phyloP scores from a whole-genome alignment of 2,797 vertebrate species.

The Urophycis tenuis region DNA sequence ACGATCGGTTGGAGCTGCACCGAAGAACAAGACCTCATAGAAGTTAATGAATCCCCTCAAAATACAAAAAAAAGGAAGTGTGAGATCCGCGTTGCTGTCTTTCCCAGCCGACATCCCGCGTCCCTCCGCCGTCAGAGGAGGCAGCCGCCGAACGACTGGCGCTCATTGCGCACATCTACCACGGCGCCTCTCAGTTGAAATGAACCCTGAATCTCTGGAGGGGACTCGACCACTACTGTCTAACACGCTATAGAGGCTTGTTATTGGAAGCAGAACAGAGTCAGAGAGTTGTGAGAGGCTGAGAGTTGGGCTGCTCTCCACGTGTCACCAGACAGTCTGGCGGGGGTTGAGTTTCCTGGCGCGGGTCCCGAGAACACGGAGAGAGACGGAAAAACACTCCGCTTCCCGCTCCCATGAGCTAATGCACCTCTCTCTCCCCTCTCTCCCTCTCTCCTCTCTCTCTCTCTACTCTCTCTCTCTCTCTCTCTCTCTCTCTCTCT shows the following conservation, averaged over 20 bases:
- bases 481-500: conserved; percentile 33
- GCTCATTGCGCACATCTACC: conserved; percentile 1
- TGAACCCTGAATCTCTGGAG: neutral
- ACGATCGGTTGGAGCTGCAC: neutral
- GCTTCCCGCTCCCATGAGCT: neutral
- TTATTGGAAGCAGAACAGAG: neutral
- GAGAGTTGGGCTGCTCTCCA: neutral
- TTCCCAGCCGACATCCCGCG: neutral
- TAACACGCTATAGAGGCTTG: neutral
- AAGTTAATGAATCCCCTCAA: neutral
- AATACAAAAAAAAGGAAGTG: neutral
- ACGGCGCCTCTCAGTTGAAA: neutral
- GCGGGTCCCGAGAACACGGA: neutral
- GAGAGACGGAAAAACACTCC: neutral
- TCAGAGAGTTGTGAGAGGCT: neutral
- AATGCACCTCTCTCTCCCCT: neutral
- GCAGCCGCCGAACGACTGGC: neutral
- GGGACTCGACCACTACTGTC: neutral
- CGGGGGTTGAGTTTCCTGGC: conserved; percentile 3
- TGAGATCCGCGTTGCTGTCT: neutral
- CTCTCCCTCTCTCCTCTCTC: neutral
- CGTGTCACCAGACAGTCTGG: conserved; percentile 2
- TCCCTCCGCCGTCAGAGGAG: neutral
- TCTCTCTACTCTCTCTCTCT: conserved; percentile 7
- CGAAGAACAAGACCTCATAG: neutral